Evolutionary conservation across 2,888 invertebrate genomes (phyloP).

Genomic region (Dasypolia templi): DNA sequence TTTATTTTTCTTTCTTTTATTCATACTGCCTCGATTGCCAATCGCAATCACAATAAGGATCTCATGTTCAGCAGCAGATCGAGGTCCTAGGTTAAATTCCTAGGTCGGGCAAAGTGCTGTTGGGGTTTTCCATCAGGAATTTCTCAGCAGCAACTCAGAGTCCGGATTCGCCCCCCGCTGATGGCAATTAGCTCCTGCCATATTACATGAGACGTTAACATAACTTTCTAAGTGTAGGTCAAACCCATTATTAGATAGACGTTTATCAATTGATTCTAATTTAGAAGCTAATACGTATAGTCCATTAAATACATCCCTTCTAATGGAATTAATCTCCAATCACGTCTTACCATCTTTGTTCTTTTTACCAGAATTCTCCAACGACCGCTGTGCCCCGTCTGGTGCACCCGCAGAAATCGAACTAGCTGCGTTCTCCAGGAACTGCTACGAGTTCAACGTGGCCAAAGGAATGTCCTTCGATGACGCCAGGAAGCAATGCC

Average conservation of each 20-base stretch:
- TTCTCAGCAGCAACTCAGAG: background rate
- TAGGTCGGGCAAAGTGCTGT: background rate
- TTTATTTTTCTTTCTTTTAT: background rate
- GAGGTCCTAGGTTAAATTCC: background rate
- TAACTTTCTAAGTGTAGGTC: background rate
- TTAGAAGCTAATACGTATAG: background rate
- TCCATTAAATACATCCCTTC: background rate
- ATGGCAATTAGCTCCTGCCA: background rate
- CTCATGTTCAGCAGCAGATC: no score
- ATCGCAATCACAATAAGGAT: background rate
- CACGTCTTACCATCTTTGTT: background rate
- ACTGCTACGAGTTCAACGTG: constrained; percentile 97
- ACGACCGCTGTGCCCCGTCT: constrained; percentile 94
- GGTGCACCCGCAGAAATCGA: constrained; percentile 95
- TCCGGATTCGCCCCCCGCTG: background rate
- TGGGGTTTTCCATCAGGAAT: background rate
- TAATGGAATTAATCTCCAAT: background rate
- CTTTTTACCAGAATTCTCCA: constrained; percentile 93
- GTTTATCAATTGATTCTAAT: background rate
- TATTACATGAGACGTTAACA: background rate
- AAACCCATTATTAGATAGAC: no score
- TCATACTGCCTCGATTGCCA: background rate
- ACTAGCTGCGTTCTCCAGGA: constrained; percentile 95
- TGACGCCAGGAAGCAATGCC: constrained; percentile 94
- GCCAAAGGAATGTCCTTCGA: constrained; percentile 95